These are phyloP conservation scores for Pinctada fucata DNA, from an alignment of 2,888 invertebrate species.

Conservation along the genomic window DNA sequence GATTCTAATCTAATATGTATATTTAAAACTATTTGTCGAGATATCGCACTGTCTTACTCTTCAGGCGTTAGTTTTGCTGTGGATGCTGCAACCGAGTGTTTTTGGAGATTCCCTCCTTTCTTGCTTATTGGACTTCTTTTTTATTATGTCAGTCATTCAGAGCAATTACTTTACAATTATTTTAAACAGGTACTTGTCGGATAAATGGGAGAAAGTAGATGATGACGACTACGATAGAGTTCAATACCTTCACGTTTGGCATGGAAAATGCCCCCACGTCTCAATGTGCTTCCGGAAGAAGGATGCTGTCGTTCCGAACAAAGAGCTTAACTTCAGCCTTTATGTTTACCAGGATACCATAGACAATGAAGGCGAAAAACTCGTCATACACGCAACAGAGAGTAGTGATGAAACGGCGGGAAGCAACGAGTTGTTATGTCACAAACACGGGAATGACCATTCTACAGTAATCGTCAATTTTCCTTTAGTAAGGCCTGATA, in stretches of 20 bases:
- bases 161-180: too few relatives aligned
- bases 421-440: neutral
- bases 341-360: conserved; percentile 49
- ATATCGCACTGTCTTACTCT: too few relatives aligned
- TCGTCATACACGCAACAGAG: conserved; percentile 54
- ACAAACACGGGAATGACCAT: neutral
- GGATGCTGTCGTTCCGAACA: conserved; percentile 8
- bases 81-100: too few relatives aligned
- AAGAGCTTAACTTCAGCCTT: conserved; percentile 56
- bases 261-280: conserved; percentile 59
- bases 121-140: too few relatives aligned
- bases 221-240: conserved; percentile 39
- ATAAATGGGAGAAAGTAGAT: conserved; percentile 55
- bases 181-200: conserved; percentile 50
- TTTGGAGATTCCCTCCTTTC: too few relatives aligned
- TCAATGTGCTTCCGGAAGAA: conserved; percentile 52
- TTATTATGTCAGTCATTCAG: too few relatives aligned
- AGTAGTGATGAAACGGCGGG: neutral
- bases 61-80: too few relatives aligned
- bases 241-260: conserved; percentile 58
- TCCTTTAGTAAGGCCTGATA: neutral
- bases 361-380: conserved; percentile 51
- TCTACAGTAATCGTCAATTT: conserved; percentile 8
- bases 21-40: too few relatives aligned
- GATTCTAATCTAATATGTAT: too few relatives aligned